Evolutionary conservation across 2,797 vertebrate genomes (phyloP).

Genomic region (Aldrovandia affinis): DNA sequence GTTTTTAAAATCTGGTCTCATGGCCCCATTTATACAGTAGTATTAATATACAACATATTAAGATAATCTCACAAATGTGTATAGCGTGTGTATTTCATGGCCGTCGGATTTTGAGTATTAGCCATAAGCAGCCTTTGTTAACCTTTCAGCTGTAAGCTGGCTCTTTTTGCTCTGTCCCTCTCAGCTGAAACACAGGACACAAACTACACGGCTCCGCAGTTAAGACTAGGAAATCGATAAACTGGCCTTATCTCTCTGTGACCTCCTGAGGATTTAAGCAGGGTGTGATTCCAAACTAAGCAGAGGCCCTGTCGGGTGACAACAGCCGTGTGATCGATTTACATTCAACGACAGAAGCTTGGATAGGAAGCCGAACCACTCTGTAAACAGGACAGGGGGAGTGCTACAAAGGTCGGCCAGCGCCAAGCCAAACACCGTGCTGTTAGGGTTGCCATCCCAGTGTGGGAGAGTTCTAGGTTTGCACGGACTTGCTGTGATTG

Average conservation of each 20-base stretch:
- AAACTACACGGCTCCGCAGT: background rate
- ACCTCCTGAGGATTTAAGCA: background rate
- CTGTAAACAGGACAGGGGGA: background rate
- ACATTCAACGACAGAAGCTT: conserved; percentile 1
- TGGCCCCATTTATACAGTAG: background rate
- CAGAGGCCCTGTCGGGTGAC: background rate
- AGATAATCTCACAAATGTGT: background rate
- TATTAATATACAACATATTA: background rate
- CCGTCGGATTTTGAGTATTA: background rate
- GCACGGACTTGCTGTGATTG: background rate
- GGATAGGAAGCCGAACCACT: background rate
- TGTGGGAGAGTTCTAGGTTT: background rate
- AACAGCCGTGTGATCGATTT: background rate
- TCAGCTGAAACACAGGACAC: background rate
- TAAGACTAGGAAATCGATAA: background rate
- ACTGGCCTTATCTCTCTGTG: background rate
- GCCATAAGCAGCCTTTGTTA: background rate
- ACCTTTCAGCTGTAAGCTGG: background rate
- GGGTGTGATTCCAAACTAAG: background rate
- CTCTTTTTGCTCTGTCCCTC: background rate
- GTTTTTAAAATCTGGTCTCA: background rate
- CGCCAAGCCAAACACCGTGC: background rate
- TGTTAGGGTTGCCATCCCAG: background rate
- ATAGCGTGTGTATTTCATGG: background rate
- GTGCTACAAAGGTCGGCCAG: background rate